Percentiles rank a stretch among this genome's conserved stretches.
phyloP scores from a whole-genome alignment of 1,140 invertebrate species.

The Ceratina calcarata region DNA sequence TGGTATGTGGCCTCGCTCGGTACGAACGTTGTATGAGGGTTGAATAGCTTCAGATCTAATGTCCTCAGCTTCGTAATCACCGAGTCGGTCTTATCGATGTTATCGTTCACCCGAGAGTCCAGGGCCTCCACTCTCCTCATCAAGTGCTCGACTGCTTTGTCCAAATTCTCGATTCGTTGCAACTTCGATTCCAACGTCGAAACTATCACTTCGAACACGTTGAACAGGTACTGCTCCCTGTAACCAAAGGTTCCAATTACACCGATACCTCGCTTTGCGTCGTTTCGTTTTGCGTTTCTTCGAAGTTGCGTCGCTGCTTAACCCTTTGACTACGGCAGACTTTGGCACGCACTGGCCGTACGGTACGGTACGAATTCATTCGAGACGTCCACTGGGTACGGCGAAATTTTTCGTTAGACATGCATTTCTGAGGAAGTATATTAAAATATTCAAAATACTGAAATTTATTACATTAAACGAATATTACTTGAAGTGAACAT shows the following conservation, averaged over 20 bases:
- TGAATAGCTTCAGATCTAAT: constrained; percentile 87
- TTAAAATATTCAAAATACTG: too few relatives aligned
- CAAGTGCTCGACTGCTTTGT: constrained; percentile 91
- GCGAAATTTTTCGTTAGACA: too few relatives aligned
- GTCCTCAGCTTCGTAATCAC: constrained; percentile 88
- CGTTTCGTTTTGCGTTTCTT: not conserved
- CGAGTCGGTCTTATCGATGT: constrained; percentile 90
- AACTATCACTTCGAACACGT: constrained; percentile 93
- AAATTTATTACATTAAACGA: too few relatives aligned
- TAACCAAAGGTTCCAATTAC: constrained; percentile 71
- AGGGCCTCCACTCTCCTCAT: constrained; percentile 90
- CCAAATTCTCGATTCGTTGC: constrained; percentile 91
- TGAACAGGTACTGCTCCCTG: constrained; percentile 93
- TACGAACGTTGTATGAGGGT: constrained; percentile 73
- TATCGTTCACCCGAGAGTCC: constrained; percentile 89
- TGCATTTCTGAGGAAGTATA: too few relatives aligned
- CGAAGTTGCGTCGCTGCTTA: too few relatives aligned
- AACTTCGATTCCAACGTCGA: constrained; percentile 92
- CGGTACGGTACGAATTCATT: too few relatives aligned
- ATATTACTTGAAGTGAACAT: too few relatives aligned
- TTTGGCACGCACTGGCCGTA: too few relatives aligned
- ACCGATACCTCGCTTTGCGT: too few relatives aligned
- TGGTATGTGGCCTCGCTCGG: constrained; percentile 65
- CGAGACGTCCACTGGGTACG: too few relatives aligned
- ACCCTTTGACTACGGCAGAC: too few relatives aligned